Evolutionary conservation across 2,797 vertebrate species (phyloP).

Genomic region (Esox masquinongy): DNA sequence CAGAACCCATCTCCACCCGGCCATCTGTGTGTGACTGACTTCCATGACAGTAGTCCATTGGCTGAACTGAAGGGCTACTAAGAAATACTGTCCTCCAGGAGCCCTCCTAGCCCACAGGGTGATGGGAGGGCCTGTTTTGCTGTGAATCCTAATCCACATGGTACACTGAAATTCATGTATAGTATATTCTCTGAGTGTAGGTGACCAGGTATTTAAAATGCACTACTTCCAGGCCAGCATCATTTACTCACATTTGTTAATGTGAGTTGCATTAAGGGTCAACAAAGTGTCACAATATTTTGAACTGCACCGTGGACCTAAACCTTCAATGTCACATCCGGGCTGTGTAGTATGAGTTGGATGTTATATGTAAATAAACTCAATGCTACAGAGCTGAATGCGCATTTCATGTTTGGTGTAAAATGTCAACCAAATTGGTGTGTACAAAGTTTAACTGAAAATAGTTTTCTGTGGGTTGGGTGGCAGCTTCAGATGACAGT

Average conservation of each 20-base stretch:
- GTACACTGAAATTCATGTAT: conserved; percentile 5
- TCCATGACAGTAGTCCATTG: conserved; percentile 32
- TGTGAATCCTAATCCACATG: conserved; percentile 28
- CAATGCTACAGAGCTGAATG: conserved; percentile 29
- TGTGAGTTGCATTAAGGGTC: conserved; percentile 19
- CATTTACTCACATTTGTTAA: conserved; percentile 16
- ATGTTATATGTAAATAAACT: conserved; percentile 64
- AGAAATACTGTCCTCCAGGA: conserved; percentile 53
- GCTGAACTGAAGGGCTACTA: conserved; percentile 45
- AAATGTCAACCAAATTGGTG: conserved; percentile 27
- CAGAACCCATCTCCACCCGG: conserved; percentile 36
- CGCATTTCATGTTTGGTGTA: conserved; percentile 11
- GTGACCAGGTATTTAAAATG: conserved; percentile 20
- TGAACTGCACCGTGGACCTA: conserved; percentile 17
- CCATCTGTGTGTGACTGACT: conserved; percentile 48
- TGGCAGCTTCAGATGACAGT: conserved; percentile 38
- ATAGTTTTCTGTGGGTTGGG: conserved; percentile 6
- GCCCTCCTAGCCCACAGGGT: conserved; percentile 17
- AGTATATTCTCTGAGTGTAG: background rate
- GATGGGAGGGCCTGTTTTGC: conserved; percentile 22
- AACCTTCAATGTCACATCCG: conserved; percentile 19
- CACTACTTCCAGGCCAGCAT: conserved; percentile 35
- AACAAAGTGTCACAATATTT: conserved; percentile 13
- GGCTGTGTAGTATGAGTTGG: conserved; percentile 46
- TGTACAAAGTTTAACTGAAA: conserved; percentile 33